Percentiles rank a stretch among this genome's conserved stretches.
phyloP scores from a whole-genome alignment of 2,888 invertebrate genomes.

The Aphodius sticticus region DNA sequence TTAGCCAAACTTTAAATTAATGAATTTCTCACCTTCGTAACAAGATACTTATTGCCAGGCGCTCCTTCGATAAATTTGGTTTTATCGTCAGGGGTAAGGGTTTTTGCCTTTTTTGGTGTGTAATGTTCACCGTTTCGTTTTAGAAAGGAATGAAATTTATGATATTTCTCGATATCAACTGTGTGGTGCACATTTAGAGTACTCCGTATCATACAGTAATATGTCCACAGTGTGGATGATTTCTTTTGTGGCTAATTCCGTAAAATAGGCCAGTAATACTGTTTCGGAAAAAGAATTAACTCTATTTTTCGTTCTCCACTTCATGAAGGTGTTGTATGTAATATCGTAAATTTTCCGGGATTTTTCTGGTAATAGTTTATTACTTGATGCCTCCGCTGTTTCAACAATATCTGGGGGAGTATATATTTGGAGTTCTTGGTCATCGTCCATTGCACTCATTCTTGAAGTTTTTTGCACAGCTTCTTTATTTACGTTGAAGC shows the following conservation, averaged over 20 bases:
- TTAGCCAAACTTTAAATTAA: not conserved
- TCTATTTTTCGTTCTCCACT: not conserved
- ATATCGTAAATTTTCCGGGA: not conserved
- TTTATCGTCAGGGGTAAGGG: conserved; percentile 38
- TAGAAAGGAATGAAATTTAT: conserved; percentile 39
- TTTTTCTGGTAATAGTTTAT: not conserved
- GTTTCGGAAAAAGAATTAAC: not conserved
- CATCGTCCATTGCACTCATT: no score
- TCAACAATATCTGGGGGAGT: no score
- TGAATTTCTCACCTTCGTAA: conserved; percentile 17
- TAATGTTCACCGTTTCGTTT: conserved; percentile 42
- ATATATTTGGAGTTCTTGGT: no score
- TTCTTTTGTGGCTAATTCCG: not conserved
- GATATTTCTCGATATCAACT: conserved; percentile 42
- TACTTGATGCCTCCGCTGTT: not conserved
- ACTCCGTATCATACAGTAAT: conserved; percentile 23
- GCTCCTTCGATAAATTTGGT: conserved; percentile 39
- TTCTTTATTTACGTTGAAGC: no score
- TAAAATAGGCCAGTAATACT: not conserved
- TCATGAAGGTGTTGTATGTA: not conserved
- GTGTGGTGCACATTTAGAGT: conserved; percentile 30
- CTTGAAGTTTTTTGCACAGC: no score
- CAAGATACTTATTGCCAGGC: conserved; percentile 38
- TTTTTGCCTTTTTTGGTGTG: conserved; percentile 43
- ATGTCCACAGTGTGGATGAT: conserved; percentile 5